Evolutionary conservation across 23 tunicate genomes (phyloP), one percentile per base, ranked within the genome.

Genomic region (Halocynthia aurantium): DNA sequence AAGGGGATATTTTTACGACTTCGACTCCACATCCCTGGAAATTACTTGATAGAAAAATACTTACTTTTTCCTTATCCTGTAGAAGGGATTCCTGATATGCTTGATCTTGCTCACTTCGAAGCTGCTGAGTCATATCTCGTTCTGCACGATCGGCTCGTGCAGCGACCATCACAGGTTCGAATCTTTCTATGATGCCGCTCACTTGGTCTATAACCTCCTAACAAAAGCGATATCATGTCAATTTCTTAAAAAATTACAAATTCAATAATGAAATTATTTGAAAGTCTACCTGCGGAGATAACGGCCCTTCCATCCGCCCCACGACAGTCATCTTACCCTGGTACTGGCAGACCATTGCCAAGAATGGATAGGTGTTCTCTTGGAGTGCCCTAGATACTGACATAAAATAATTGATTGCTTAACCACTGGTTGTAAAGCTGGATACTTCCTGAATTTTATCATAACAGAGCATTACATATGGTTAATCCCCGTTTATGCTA

Each of bases 101-200:
- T 69, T 80, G 86, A 71, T 90, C 97, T 55, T 90, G 97, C 67
- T 90, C 90, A 49, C 72, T 57, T 8, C 97, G 86, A 52, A 90
- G 81, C 50, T 73, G 77, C 61, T 77, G 84, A 52, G 88, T 90
- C 81, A 80, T 80, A 13, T 65, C 74, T n/a, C 85, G 84, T 12
- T 88, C 84, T 15, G 88, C 81, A 5, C 64, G 77, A 53, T 90
- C 97, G 15, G 97, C 89, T n/a, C 97, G 62, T 8, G 84, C 84
- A 22, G 86, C 81, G 5, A 81, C 76, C 72, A 90, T 63, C 6
- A 55, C 72, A 7, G 97, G 90, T 55, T 90, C 97, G 77, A 85
- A 90, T 15, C 61, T 67, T 44, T 84, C 87, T 9, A 85, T 72
- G 40, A 90, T 63, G 52, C 78, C 81, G 40, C 83, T 76, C 53